phyloP scores from a whole-genome alignment of 2,113 vertebrate species.

The Donacobius atricapilla region DNA sequence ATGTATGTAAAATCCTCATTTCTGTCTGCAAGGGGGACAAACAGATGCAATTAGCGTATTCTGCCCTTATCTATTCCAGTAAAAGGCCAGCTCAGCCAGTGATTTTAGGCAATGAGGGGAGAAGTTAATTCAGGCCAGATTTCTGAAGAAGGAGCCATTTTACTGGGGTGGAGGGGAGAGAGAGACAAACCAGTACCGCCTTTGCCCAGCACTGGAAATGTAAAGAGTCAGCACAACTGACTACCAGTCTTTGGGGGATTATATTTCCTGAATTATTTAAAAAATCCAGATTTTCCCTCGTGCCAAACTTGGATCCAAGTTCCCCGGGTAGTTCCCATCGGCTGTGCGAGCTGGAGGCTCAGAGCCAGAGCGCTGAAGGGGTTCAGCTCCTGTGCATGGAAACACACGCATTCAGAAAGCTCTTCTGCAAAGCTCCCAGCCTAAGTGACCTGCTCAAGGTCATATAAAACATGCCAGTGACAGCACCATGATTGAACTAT shows the following conservation, averaged over 20 bases:
- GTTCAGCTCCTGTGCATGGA: background rate
- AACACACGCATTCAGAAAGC: background rate
- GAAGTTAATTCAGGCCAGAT: background rate
- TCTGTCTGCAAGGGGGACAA: background rate
- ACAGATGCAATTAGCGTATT: background rate
- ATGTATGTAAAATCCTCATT: background rate
- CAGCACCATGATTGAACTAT: background rate
- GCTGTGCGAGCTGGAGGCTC: background rate
- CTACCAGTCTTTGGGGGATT: background rate
- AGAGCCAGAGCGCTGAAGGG: background rate
- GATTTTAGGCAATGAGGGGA: background rate
- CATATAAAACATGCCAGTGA: background rate
- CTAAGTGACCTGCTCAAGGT: constrained; percentile 45
- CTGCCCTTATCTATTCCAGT: background rate
- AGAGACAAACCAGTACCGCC: background rate
- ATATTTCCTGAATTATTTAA: background rate
- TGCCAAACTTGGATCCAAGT: background rate
- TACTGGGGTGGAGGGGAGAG: background rate
- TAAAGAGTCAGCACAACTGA: background rate
- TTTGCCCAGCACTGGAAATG: background rate
- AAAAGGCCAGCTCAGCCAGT: background rate
- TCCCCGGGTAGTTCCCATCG: background rate
- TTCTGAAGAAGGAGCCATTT: background rate
- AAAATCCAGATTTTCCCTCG: background rate
- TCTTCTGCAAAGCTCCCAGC: background rate